Evolutionary conservation across 2,797 vertebrate genomes (phyloP).

Genomic region (Pseudopleuronectes americanus): DNA sequence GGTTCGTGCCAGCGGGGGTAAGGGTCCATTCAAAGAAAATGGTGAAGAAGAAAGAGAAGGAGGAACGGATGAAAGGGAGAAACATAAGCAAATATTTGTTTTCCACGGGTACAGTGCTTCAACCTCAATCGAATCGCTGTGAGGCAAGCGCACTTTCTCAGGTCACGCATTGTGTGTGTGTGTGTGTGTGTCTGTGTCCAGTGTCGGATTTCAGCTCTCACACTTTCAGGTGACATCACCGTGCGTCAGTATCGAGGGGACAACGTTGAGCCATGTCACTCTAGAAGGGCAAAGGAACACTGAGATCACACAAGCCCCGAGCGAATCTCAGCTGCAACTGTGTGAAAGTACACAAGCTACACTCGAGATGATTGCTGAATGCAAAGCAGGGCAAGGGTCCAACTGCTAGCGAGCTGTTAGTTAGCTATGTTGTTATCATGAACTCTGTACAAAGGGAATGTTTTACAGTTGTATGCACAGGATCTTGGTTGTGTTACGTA

Average conservation of each 20-base stretch:
- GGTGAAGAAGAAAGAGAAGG: slow-evolving; percentile 28
- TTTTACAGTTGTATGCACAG: not conserved
- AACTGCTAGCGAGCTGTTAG: not conserved
- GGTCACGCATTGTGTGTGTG: slow-evolving; percentile 18
- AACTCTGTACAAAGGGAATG: too few species aligned
- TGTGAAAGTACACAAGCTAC: slow-evolving; percentile 30
- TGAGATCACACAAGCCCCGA: slow-evolving; percentile 64
- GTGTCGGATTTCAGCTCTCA: slow-evolving; percentile 66
- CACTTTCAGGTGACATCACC: slow-evolving; percentile 68
- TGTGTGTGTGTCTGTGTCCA: slow-evolving; percentile 6
- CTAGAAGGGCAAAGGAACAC: slow-evolving; percentile 61
- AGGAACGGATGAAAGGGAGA: not conserved
- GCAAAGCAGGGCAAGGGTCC: slow-evolving; percentile 1
- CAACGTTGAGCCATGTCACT: slow-evolving; percentile 69
- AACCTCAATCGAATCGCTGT: slow-evolving; percentile 16
- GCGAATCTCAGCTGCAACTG: slow-evolving; percentile 30
- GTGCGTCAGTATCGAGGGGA: slow-evolving; percentile 45
- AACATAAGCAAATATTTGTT: slow-evolving; percentile 1
- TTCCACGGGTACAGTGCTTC: slow-evolving; percentile 1
- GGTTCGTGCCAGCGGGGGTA: slow-evolving; percentile 58
- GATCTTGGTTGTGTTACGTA: not conserved
- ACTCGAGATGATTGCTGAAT: slow-evolving; percentile 26
- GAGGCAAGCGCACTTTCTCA: slow-evolving; percentile 4
- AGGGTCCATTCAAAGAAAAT: slow-evolving; percentile 45
- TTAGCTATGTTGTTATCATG: not conserved